Percentiles rank a stretch among this genome's conserved stretches.
These are phyloP conservation scores for Steinernema hermaphroditum DNA, from an alignment of 2,888 invertebrate species.

Conservation along the genomic window DNA sequence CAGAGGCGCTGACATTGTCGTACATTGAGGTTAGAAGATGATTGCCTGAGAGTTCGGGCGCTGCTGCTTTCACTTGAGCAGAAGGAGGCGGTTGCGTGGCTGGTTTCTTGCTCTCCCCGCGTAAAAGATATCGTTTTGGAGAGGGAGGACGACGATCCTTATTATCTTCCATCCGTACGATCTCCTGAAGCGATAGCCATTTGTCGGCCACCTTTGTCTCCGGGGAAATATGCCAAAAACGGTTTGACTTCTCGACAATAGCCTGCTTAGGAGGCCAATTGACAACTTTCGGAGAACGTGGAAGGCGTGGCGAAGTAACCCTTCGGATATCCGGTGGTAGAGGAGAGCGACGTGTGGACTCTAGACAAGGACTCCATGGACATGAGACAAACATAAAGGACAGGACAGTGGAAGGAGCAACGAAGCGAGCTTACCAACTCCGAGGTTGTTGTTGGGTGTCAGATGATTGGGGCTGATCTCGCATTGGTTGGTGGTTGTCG, in stretches of 20 bases:
- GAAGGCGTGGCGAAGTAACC: constrained; percentile 45
- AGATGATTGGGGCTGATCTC: not conserved
- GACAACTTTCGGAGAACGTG: constrained; percentile 44
- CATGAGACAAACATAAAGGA: constrained; percentile 27
- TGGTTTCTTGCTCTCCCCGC: constrained; percentile 8
- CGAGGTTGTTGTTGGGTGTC: constrained; percentile 9
- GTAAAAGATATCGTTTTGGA: constrained; percentile 15
- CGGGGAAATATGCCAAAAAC: constrained; percentile 51
- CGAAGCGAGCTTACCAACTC: not conserved
- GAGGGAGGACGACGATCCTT: not conserved
- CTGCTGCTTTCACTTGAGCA: too few species aligned
- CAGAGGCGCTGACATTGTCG: not conserved
- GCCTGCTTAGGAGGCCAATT: constrained; percentile 36
- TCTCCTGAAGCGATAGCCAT: constrained; percentile 34
- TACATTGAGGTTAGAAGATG: constrained; percentile 3
- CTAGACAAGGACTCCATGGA: constrained; percentile 25
- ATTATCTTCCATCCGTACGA: constrained; percentile 27
- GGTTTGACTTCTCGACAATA: constrained; percentile 34
- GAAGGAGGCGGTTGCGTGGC: too few species aligned
- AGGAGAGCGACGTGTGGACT: constrained; percentile 40
- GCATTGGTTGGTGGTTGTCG: constrained; percentile 19
- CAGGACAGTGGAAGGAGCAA: constrained; percentile 34
- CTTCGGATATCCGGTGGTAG: constrained; percentile 46
- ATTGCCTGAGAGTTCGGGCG: too few species aligned
- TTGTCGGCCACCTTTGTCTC: constrained; percentile 37